phyloP scores from a whole-genome alignment of 2,113 vertebrate species.

The Dipodomys stephensi region DNA sequence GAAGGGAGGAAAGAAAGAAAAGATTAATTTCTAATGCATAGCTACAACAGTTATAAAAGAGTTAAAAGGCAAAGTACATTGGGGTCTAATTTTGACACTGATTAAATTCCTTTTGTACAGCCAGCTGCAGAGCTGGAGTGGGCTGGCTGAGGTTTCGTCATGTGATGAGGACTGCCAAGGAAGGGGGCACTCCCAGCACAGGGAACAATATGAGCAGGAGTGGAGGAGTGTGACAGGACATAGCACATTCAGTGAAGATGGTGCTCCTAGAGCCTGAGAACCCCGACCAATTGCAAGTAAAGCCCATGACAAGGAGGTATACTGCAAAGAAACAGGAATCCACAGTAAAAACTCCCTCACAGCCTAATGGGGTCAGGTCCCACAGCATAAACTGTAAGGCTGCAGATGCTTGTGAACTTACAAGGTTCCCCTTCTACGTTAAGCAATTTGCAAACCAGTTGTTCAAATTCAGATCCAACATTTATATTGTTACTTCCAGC shows the following conservation, averaged over 20 bases:
- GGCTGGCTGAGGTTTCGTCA: neutral
- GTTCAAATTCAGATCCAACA: conserved; percentile 97
- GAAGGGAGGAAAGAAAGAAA: too few species aligned
- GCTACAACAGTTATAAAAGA: neutral
- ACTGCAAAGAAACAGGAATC: neutral
- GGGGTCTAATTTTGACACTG: conserved; percentile 26
- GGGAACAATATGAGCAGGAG: neutral
- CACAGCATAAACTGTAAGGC: neutral
- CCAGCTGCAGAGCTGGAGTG: neutral
- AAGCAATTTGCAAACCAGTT: conserved; percentile 95
- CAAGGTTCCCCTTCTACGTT: conserved; percentile 92
- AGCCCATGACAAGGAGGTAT: neutral
- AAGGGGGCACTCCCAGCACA: neutral
- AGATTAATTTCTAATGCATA: neutral
- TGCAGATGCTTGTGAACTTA: conserved; percentile 84
- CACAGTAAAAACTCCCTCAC: neutral
- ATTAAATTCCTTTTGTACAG: neutral
- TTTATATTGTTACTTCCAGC: conserved; percentile 91
- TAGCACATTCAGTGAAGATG: neutral
- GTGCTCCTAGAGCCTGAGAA: neutral
- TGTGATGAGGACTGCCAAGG: neutral
- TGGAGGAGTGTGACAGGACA: neutral
- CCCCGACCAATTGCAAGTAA: neutral
- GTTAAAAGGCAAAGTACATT: neutral
- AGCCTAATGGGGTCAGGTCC: neutral